Conservation (phyloP, 2,113 vertebrate genomes). For the Nothobranchius furzeri region DNA sequence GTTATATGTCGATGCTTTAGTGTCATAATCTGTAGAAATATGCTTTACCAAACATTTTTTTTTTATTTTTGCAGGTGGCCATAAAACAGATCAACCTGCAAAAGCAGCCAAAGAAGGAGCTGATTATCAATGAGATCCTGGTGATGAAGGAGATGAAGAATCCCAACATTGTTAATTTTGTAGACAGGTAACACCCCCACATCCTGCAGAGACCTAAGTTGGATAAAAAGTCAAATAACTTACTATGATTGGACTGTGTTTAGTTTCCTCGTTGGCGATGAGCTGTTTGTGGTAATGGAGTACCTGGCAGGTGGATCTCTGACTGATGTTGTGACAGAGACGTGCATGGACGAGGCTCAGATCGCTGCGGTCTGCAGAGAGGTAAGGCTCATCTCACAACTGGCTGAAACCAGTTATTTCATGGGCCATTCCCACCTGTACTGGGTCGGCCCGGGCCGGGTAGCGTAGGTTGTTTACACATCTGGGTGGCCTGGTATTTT, state of each 20-base stretch:
- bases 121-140: slow-evolving; percentile 98
- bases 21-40: not conserved
- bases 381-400: slow-evolving; percentile 66
- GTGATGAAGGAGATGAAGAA: slow-evolving; percentile 99
- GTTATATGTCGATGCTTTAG: too few relatives aligned
- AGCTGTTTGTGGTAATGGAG: slow-evolving; percentile 97
- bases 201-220: not conserved
- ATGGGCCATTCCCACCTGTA: too few relatives aligned
- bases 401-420: not conserved
- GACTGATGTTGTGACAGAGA: slow-evolving; percentile 97
- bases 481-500: too few relatives aligned
- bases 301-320: slow-evolving; percentile 96
- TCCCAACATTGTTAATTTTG: slow-evolving; percentile 97
- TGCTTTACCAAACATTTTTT: slow-evolving; percentile 18
- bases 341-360: slow-evolving; percentile 97
- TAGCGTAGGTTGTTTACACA: too few relatives aligned
- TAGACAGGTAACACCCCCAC: slow-evolving; percentile 87
- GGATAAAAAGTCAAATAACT: not conserved
- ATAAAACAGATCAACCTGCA: slow-evolving; percentile 99
- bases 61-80: slow-evolving; percentile 83
- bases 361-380: slow-evolving; percentile 98
- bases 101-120: slow-evolving; percentile 98
- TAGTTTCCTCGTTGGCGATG: slow-evolving; percentile 96
- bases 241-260: not conserved
- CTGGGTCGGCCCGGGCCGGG: too few relatives aligned